phyloP scores from a whole-genome alignment of 2,888 invertebrate genomes.

The Nebria brevicollis region DNA sequence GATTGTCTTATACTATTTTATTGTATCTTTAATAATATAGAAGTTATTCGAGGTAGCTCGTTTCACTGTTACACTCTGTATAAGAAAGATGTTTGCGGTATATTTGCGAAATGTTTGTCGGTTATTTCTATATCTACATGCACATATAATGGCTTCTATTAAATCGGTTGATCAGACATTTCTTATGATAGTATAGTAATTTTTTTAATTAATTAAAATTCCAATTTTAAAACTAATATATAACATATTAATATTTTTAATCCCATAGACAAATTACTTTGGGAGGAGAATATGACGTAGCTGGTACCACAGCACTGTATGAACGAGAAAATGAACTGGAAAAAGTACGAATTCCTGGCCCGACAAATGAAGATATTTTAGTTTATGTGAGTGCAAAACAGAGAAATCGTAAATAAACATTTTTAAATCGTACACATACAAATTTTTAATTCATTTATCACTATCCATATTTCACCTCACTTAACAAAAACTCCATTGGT shows the following conservation, averaged over 20 bases:
- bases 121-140: no score
- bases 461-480: neutral
- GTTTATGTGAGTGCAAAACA: constrained; percentile 74
- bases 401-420: constrained; percentile 10
- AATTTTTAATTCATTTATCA: neutral
- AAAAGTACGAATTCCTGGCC: constrained; percentile 83
- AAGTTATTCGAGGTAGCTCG: no score
- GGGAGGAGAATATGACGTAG: constrained; percentile 85
- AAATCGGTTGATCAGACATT: no score
- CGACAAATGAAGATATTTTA: constrained; percentile 81
- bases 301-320: constrained; percentile 82
- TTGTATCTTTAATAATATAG: no score
- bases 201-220: no score
- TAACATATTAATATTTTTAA: constrained; percentile 38
- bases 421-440: neutral
- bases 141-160: no score
- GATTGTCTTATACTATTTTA: no score
- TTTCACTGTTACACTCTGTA: no score
- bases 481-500: neutral
- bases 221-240: neutral
- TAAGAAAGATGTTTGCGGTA: neutral
- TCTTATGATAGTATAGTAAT: no score
- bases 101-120: no score
- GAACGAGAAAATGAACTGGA: constrained; percentile 82
- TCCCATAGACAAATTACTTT: constrained; percentile 70